Percentiles rank a stretch among this genome's conserved stretches.
These are phyloP conservation scores for Pyrrhia umbra DNA, from an alignment of 2,888 invertebrate genomes.

Conservation along the genomic window DNA sequence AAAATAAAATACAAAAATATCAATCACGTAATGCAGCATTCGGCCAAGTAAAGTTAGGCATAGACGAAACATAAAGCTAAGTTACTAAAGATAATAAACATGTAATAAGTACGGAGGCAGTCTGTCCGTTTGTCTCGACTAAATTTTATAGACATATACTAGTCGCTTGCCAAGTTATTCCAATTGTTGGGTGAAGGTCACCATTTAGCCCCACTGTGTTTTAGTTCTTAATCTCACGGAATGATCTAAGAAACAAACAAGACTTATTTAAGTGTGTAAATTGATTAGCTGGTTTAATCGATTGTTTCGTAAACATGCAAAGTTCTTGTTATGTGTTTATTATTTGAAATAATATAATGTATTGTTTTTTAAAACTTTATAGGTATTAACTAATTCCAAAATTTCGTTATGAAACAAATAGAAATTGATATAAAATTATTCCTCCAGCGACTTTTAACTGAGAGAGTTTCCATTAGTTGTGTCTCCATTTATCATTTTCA, in stretches of 20 bases:
- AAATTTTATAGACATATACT: conserved; percentile 20
- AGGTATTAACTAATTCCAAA: neutral
- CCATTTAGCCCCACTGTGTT: conserved; percentile 27
- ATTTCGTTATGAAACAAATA: too few species aligned
- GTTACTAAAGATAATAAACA: conserved; percentile 3
- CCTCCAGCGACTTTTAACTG: neutral
- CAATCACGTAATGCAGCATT: neutral
- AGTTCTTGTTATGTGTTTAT: conserved; percentile 1
- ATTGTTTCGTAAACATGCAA: conserved; percentile 40
- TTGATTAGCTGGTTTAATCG: conserved; percentile 37
- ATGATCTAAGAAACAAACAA: conserved; percentile 56
- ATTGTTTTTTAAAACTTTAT: neutral
- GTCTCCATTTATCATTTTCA: conserved; percentile 35
- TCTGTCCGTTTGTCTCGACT: conserved; percentile 23
- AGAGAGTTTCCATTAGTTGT: conserved; percentile 5
- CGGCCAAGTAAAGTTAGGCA: neutral
- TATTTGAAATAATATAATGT: neutral
- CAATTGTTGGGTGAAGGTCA: conserved; percentile 44
- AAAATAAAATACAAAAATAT: neutral
- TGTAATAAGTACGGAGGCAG: conserved; percentile 8
- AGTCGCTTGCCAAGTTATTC: conserved; percentile 46
- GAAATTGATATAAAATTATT: too few species aligned
- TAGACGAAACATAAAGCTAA: neutral
- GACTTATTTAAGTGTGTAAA: conserved; percentile 35
- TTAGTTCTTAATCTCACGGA: conserved; percentile 58